Evolutionary conservation across 2,888 invertebrate species (phyloP), one percentile per base, ranked within the genome.

Genomic region (Halocaridina rubra): DNA sequence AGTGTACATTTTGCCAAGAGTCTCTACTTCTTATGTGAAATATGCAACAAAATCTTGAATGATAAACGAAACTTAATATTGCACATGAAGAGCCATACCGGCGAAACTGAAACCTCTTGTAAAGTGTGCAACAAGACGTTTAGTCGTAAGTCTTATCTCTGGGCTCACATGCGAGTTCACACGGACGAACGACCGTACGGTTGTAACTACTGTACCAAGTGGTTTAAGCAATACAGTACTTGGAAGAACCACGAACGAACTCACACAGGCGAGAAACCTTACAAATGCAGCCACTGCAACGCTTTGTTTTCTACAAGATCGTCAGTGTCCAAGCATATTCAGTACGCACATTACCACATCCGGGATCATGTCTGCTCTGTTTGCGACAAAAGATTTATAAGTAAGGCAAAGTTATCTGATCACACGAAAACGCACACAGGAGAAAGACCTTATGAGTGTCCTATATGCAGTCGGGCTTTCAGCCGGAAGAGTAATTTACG

Each of bases 181-280:
- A 84, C 71, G 4, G 64, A 78, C n/a, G 71, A 84, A 46, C 53
- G 78, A 24, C 82, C 82, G 4, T 84, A 84, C 24, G 77, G 72
- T 16, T 84, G 82, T 30, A 84, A 77, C 46, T 69, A 53, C 29
- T 84, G 82, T 19, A 22, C 61, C 19, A 84, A 84, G 61, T 71
- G 72, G 46, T 84, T 84, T 19, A 78, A 71, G 57, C 82, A 84
- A 46, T 84, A 84, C 46, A 84, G 82, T 39, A 84, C 82, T 0
- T 78, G 82, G 78, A 84, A 84, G 39, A 84, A 78, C 24, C 82
- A 84, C 19, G 82, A 78, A 29, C 64, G 82, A 39, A 84, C 82
- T 29, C 82, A 84, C 64, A 84, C 82, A 0, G 82, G 82, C 22
- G 82, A 84, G n/a, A 84, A 84, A 53, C 82, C 82, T 7, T 84